These are phyloP conservation scores for Gymnoscelis rufifasciata DNA, from an alignment of 2,888 invertebrate genomes.

Conservation along the genomic window DNA sequence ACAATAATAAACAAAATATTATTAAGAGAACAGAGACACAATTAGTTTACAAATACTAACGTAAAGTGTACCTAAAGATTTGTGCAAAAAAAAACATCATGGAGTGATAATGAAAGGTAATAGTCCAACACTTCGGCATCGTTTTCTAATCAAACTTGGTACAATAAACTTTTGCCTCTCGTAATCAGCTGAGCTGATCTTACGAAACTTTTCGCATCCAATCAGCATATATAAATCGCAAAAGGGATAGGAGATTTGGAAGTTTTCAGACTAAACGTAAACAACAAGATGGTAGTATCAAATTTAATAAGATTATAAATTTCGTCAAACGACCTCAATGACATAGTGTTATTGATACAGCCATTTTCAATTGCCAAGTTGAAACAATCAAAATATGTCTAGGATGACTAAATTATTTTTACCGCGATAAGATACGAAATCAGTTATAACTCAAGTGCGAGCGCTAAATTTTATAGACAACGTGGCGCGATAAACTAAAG, in stretches of 20 bases:
- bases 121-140: constrained; percentile 44
- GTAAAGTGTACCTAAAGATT: constrained; percentile 29
- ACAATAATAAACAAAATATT: too few relatives aligned
- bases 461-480: constrained; percentile 9
- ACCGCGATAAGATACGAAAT: constrained; percentile 20
- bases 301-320: neutral
- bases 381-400: neutral
- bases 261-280: constrained; percentile 22
- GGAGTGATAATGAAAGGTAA: constrained; percentile 44
- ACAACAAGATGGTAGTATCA: neutral
- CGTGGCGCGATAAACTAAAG: constrained; percentile 18
- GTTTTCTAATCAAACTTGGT: constrained; percentile 61
- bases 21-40: too few relatives aligned
- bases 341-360: neutral
- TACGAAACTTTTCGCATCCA: constrained; percentile 45
- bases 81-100: constrained; percentile 38
- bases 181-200: constrained; percentile 49
- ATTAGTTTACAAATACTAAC: too few relatives aligned
- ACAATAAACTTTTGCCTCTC: constrained; percentile 54
- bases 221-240: constrained; percentile 57
- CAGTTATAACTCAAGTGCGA: constrained; percentile 16
- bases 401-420: constrained; percentile 5
- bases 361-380: neutral
- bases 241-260: constrained; percentile 39
- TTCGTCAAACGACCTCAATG: neutral